Conservation (phyloP, 1,140 invertebrate species). For the Bradynema listronoti region DNA sequence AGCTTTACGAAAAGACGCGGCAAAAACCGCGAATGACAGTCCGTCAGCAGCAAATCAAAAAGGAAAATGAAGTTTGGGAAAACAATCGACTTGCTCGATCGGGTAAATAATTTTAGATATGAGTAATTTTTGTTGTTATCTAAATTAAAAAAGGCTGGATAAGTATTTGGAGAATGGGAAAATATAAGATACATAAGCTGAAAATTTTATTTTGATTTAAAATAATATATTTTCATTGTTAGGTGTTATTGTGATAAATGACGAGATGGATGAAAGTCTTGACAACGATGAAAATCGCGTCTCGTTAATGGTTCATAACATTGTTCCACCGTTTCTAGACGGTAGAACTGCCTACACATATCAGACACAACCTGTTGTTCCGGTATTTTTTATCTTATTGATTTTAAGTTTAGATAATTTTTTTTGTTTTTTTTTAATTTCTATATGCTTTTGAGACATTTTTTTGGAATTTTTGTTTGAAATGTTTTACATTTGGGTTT, state of each 20-base stretch:
- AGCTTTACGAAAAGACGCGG: slow-evolving; percentile 47
- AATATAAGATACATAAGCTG: too few species aligned
- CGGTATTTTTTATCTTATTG: slow-evolving; percentile 63
- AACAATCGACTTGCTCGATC: slow-evolving; percentile 77
- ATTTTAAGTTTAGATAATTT: neutral
- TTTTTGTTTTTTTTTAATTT: too few species aligned
- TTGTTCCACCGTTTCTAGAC: slow-evolving; percentile 96
- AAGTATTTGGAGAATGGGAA: too few species aligned
- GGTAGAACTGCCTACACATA: slow-evolving; percentile 98
- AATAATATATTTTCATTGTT: slow-evolving; percentile 10
- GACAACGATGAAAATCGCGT: slow-evolving; percentile 87
- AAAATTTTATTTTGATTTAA: too few species aligned
- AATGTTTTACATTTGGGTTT: too few species aligned
- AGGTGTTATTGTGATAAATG: slow-evolving; percentile 85
- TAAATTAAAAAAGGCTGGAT: neutral
- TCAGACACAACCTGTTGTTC: slow-evolving; percentile 90
- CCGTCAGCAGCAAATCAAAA: slow-evolving; percentile 56
- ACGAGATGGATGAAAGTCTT: slow-evolving; percentile 81
- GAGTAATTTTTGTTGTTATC: neutral
- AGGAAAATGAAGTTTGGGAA: slow-evolving; percentile 96
- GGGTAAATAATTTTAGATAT: slow-evolving; percentile 19
- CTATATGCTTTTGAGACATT: too few species aligned
- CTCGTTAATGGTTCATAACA: slow-evolving; percentile 92
- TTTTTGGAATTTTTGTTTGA: too few species aligned
- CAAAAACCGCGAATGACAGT: slow-evolving; percentile 54